These are phyloP conservation scores for Aix galericulata DNA, from an alignment of 2,113 vertebrate species.

Conservation along the genomic window DNA sequence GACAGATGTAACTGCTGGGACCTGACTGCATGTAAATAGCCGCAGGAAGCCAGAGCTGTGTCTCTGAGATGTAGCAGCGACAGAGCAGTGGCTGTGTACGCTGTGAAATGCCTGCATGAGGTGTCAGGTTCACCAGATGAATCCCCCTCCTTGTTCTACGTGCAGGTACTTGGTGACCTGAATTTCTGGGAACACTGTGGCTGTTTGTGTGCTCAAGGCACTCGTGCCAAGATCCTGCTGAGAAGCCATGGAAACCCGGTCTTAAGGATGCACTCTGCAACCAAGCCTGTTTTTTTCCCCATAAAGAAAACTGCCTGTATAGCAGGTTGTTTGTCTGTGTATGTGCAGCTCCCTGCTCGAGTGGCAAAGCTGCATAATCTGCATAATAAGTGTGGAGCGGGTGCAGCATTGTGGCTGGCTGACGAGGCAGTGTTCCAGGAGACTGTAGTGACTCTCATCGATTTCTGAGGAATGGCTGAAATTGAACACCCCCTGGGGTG, in stretches of 20 bases:
- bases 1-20: neutral
- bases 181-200: neutral
- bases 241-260: neutral
- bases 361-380: neutral
- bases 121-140: neutral
- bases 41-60: neutral
- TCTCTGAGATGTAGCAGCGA: neutral
- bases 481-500: no score
- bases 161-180: neutral
- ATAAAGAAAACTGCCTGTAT: neutral
- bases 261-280: neutral
- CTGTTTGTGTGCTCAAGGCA: neutral
- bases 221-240: neutral
- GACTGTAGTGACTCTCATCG: accelerated
- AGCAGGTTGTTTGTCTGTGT: neutral
- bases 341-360: neutral
- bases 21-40: neutral
- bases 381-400: neutral
- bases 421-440: neutral
- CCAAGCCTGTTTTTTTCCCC: neutral
- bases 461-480: neutral
- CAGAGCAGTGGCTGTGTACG: accelerated
- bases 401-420: neutral
- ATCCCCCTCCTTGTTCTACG: neutral
- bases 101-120: accelerated